Percentiles rank a stretch among this genome's conserved stretches.
phyloP scores from a whole-genome alignment of 2,888 invertebrate genomes.

The Acholoe squamosa region DNA sequence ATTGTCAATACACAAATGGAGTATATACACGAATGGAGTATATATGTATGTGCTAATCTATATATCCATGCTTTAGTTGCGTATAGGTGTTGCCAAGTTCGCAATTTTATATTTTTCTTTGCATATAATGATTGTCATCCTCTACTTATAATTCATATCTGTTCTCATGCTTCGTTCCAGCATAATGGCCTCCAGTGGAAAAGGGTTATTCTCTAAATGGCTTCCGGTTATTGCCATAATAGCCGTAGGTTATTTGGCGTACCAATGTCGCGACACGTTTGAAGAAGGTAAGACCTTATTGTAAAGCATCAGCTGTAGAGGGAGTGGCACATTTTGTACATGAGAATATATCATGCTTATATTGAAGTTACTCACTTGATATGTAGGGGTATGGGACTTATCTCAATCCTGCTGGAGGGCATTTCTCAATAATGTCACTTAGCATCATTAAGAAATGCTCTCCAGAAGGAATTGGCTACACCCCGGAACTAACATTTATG shows the following conservation, averaged over 20 bases:
- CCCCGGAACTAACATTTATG: too few relatives aligned
- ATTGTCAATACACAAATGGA: too few relatives aligned
- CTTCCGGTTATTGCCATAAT: constrained; percentile 18
- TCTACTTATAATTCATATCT: background rate
- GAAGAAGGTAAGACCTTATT: constrained; percentile 39
- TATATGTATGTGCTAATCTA: background rate
- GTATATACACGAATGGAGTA: background rate
- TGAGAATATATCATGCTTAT: too few relatives aligned
- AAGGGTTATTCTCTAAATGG: background rate
- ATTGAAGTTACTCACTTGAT: too few relatives aligned
- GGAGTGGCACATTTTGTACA: too few relatives aligned
- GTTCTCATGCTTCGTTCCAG: background rate
- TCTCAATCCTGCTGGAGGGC: too few relatives aligned
- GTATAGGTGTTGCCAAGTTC: background rate
- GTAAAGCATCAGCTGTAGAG: background rate
- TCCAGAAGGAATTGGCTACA: too few relatives aligned
- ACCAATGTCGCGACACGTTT: constrained; percentile 26
- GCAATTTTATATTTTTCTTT: background rate
- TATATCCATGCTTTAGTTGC: too few relatives aligned
- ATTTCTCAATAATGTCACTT: too few relatives aligned
- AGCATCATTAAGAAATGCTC: too few relatives aligned
- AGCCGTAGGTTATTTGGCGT: constrained; percentile 21
- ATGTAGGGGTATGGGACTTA: too few relatives aligned
- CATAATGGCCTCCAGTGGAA: background rate
- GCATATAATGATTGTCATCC: background rate